Base-by-base conservation (phyloP, 2,797 vertebrate species). In the Lutjanus campechanus region DNA sequence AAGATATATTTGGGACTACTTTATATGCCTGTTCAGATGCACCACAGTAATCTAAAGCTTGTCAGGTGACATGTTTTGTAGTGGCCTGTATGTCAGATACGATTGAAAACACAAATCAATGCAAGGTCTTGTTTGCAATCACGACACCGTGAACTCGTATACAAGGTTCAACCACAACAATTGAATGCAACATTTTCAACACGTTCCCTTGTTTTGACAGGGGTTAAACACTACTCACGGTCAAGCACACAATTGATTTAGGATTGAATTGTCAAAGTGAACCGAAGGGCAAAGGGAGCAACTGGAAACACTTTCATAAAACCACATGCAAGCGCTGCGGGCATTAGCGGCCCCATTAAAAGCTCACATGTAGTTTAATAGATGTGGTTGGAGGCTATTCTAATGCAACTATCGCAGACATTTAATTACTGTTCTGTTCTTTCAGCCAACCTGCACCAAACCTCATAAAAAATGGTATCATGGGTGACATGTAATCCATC, bases 101-200 rank as follows among this genome's bases (percentile, higher is more conserved):
- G 54, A 83, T 49, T 82, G 76, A 79, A 84, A 89, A 84, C 77
- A 75, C 81, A 87, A 87, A 94, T 94, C 92, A 91, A 90, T 93
- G 78, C 41, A 19, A 81, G 68, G 78, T 88, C 73, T 66, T 77
- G 22, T 78, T 82, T 74, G 79, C 54, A 66, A 69, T 81, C 69
- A n/a, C 77, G 89, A 89, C 89, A 85, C 84, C 81, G 86, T 89
- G 88, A 93, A 91, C 88, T 59, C 71, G 11, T 76, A 91, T 83
- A 76, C 90, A 81, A 74, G 87, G 91, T 87, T 92, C 82, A 85
- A 90, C 89, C 90, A 72, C 92, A 92, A 77, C 73, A 40, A 85
- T 69, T 75, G 70, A 91, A 79, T 20, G 76, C 47, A 77, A 79
- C 86, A 60, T 85, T 84, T 85, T 77, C 69, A 55, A 41, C 80